These are phyloP conservation scores for Mesoligia furuncula DNA, from an alignment of 2,888 invertebrate species.

Conservation along the genomic window DNA sequence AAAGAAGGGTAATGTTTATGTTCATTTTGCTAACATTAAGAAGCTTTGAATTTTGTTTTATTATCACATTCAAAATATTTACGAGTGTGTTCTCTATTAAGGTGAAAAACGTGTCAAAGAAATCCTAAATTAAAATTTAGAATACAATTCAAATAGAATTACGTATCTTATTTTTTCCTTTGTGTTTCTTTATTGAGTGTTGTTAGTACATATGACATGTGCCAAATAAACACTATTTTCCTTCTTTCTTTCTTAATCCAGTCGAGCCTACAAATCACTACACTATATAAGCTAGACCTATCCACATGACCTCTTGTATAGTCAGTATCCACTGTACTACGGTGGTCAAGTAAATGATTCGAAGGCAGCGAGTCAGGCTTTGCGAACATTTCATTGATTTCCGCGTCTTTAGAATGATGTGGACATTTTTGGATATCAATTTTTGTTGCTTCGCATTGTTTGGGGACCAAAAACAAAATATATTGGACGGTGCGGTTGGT, in stretches of 20 bases:
- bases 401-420: not conserved
- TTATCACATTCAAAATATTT: not conserved
- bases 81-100: not conserved
- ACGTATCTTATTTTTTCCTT: too few relatives aligned
- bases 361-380: too few relatives aligned
- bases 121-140: too few relatives aligned
- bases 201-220: too few relatives aligned
- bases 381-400: constrained; percentile 3
- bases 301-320: not conserved
- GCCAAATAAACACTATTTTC: too few relatives aligned
- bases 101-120: not conserved
- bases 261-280: not conserved
- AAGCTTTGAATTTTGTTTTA: not conserved
- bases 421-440: not conserved
- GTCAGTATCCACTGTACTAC: constrained; percentile 15
- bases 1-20: too few relatives aligned
- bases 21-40: not conserved
- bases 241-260: not conserved
- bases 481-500: not conserved
- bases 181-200: too few relatives aligned
- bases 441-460: not conserved
- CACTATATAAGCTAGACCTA: not conserved
- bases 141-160: too few relatives aligned
- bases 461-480: not conserved
- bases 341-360: constrained; percentile 1